Conservation (phyloP, 2,797 vertebrate genomes). For the Margarornis squamiger region DNA sequence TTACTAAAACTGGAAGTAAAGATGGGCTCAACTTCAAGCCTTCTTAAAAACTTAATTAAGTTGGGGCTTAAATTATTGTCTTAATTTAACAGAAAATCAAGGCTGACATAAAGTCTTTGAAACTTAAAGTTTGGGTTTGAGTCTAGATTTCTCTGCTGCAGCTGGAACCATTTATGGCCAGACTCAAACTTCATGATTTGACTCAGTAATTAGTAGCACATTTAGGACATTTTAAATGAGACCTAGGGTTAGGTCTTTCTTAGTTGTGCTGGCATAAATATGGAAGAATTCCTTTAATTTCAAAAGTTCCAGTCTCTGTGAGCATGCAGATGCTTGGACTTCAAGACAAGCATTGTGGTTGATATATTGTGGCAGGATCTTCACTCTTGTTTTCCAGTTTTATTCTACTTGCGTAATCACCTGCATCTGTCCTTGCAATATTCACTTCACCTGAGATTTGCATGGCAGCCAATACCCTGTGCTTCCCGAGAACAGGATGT, state of each 20-base stretch:
- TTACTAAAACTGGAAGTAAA: neutral
- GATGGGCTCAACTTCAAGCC: neutral
- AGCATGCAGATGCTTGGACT: neutral
- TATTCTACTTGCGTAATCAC: neutral
- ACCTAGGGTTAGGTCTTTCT: neutral
- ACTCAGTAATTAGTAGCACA: neutral
- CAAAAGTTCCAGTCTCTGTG: neutral
- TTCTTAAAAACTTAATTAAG: neutral
- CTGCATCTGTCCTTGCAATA: neutral
- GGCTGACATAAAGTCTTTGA: neutral
- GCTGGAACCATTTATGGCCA: neutral
- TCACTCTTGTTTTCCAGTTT: neutral
- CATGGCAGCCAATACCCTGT: neutral
- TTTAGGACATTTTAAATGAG: neutral
- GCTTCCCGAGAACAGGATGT: neutral
- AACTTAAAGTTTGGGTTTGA: neutral
- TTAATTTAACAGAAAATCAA: neutral
- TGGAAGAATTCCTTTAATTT: neutral
- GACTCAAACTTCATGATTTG: neutral
- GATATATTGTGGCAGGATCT: neutral
- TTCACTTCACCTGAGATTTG: neutral
- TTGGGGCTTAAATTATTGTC: neutral
- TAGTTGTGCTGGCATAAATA: neutral
- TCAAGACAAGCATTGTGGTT: neutral
- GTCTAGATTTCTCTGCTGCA: neutral